These are phyloP conservation scores for Ptyas mucosa DNA, from an alignment of 2,113 vertebrate species.

Conservation along the genomic window DNA sequence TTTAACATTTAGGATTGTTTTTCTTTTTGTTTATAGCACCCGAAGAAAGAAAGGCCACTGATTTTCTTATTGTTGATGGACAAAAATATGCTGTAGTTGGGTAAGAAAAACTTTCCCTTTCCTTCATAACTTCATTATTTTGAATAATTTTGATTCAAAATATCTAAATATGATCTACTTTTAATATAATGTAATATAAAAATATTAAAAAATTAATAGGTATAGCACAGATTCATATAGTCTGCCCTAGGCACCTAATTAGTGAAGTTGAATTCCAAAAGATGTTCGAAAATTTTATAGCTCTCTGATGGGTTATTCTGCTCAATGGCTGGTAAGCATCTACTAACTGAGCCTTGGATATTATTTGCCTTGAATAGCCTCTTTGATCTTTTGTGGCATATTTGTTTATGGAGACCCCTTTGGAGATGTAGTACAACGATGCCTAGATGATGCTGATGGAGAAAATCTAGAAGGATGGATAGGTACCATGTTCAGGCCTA, in stretches of 20 bases:
- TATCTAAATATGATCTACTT: neutral
- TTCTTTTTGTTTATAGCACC: conserved; percentile 69
- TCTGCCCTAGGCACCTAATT: neutral
- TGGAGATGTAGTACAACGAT: neutral
- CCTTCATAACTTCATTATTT: conserved; percentile 15
- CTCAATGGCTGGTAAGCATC: neutral
- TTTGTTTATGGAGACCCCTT: neutral
- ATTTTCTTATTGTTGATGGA: conserved; percentile 87
- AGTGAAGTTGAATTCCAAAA: neutral
- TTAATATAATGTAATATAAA: neutral
- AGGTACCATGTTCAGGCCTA: neutral
- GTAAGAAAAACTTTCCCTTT: conserved; percentile 66
- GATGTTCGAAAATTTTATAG: neutral
- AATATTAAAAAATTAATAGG: neutral
- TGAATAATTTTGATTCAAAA: conserved; percentile 22
- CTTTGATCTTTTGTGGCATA: neutral
- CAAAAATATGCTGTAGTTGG: conserved; percentile 95
- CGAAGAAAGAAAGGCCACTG: conserved; percentile 85
- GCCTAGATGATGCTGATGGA: neutral
- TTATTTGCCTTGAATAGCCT: neutral
- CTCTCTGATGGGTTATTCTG: neutral
- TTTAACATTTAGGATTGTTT: conserved; percentile 1
- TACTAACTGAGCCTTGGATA: neutral
- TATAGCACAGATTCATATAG: neutral
- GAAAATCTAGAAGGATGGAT: neutral